A percentile compares a stretch with the other conserved stretches of the same genome.
These are phyloP conservation scores for Erythrocercus mccallii DNA, from an alignment of 2,113 vertebrate species.

Conservation along the genomic window DNA sequence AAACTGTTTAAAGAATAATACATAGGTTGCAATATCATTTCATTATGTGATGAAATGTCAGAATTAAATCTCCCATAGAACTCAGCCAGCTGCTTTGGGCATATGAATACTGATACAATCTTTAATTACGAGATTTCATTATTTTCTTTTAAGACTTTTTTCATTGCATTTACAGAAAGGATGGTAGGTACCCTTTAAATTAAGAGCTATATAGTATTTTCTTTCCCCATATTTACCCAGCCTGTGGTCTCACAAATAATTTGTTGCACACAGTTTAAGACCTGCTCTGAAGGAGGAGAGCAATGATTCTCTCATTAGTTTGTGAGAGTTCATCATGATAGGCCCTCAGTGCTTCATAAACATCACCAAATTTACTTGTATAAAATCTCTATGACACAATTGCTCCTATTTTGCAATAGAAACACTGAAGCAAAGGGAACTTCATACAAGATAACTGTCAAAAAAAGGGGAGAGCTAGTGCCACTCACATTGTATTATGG, in stretches of 20 bases:
- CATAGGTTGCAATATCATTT: neutral
- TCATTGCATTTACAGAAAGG: neutral
- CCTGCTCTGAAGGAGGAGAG: neutral
- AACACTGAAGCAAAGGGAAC: neutral
- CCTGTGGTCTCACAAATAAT: neutral
- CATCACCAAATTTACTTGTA: neutral
- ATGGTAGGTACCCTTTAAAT: neutral
- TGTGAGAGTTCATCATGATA: neutral
- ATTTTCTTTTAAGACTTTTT: neutral
- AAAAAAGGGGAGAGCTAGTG: neutral
- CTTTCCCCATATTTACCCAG: neutral
- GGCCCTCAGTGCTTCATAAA: neutral
- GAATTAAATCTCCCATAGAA: neutral
- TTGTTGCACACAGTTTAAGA: neutral
- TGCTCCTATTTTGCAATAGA: neutral
- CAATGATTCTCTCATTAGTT: neutral
- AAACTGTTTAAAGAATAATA: neutral
- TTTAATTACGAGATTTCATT: slow-evolving; percentile 36
- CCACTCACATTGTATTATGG: neutral
- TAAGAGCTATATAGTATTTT: neutral
- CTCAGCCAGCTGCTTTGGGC: neutral
- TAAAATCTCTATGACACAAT: neutral
- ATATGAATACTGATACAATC: neutral
- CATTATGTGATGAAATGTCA: neutral
- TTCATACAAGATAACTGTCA: neutral